Base-by-base conservation (phyloP, 2,113 vertebrate genomes). In the Junco hyemalis region DNA sequence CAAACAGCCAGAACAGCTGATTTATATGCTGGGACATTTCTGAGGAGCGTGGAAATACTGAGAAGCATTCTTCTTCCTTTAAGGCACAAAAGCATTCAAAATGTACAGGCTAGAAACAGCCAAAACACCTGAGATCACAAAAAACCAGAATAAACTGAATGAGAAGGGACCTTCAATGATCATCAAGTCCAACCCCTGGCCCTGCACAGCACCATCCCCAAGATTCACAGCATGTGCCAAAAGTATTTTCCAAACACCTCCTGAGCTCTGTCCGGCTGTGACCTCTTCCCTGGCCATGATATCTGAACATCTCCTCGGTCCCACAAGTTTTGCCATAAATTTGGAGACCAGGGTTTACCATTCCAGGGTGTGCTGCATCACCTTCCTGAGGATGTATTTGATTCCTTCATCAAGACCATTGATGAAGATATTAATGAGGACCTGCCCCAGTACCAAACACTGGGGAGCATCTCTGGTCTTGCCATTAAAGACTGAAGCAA, bases 221-320 rank as follows among this genome's bases (percentile, higher is more conserved):
- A 51, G 26, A 44, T 33, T 60, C 72, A 36, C 18, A 45, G 26
- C 23, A 6, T 15, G 45, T 33, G 11, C 33, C 22, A 8, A 12
- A 18, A 7, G 23, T 5, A 38, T 69, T 78, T 42, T 45, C 18
- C 54, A 78, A 38, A 36, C 0, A 0, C 6, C 19, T 45, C 22
- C 15, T 36, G 33, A 13, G 7, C 6, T 23, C 38, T 61, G 54
- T 23, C 45, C 60, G 33, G 33, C 33, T 69, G 33, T 77, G 72
- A 60, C 14, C 33, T 33, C 47, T n/a, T 69, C 23, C 54, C 33
- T 53, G 28, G 12, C 14, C 4, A 0, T 38, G 47, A 6, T 24
- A 12, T 11, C 31, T 68, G 24, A 59, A 56, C 5, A 8, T 42
- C 8, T 86, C 24, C 56, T 44, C 2, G 5, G 25, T 26, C 7